A percentile compares a stretch with the other conserved stretches of the same genome.
Evolutionary conservation across 2,888 invertebrate genomes (phyloP).

Genomic region (Aporophyla lueneburgensis): DNA sequence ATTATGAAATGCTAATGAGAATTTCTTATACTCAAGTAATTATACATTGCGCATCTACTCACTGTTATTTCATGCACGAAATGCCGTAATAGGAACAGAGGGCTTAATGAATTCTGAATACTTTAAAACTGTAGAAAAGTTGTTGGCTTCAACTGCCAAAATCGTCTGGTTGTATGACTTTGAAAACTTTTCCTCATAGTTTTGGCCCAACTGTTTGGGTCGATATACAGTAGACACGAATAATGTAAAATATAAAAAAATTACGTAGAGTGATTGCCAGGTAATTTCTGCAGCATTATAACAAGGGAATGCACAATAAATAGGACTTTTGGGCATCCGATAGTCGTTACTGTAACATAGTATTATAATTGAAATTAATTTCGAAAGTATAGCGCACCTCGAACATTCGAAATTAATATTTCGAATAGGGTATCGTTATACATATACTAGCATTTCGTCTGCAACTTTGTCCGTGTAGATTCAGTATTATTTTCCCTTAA

Average conservation of each 20-base stretch:
- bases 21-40: slow-evolving; percentile 45
- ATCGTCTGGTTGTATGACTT: background rate
- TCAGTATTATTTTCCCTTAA: too few relatives aligned
- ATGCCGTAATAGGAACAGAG: slow-evolving; percentile 25
- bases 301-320: background rate
- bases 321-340: background rate
- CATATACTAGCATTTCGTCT: too few relatives aligned
- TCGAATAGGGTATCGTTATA: too few relatives aligned
- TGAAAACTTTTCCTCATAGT: slow-evolving; percentile 5
- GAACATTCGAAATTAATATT: background rate
- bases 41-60: slow-evolving; percentile 43
- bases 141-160: slow-evolving; percentile 1
- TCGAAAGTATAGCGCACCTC: background rate
- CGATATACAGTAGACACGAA: background rate
- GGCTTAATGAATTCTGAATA: slow-evolving; percentile 1
- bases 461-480: too few relatives aligned
- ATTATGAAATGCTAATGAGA: slow-evolving; percentile 50
- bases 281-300: background rate
- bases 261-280: background rate
- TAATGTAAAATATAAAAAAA: background rate
- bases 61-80: slow-evolving; percentile 48
- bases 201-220: background rate
- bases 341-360: background rate
- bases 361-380: background rate
- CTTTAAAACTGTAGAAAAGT: slow-evolving; percentile 3